phyloP scores from a whole-genome alignment of 2,797 vertebrate genomes.

The Pogoniulus pusillus region DNA sequence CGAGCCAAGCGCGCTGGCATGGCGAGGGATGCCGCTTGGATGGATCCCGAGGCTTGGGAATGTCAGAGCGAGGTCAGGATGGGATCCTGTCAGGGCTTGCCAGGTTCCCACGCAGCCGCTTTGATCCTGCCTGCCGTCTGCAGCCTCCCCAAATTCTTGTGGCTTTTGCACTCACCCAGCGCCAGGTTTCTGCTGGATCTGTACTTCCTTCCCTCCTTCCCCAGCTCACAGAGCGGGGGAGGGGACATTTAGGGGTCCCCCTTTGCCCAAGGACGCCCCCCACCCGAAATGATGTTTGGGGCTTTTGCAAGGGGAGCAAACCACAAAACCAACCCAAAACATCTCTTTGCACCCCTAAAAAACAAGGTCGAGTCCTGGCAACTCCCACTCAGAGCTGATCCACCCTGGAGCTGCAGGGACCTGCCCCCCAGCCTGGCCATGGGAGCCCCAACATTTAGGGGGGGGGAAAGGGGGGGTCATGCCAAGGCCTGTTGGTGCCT shows the following conservation, averaged over 20 bases:
- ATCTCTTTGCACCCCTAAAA: background rate
- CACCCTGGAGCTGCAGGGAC: background rate
- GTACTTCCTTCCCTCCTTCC: background rate
- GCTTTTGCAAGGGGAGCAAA: background rate
- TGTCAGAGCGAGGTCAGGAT: background rate
- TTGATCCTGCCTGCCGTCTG: background rate
- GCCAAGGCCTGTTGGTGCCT: slow-evolving; percentile 3
- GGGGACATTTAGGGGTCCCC: background rate
- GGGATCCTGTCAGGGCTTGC: fast-evolving
- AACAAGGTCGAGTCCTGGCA: background rate
- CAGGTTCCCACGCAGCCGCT: background rate
- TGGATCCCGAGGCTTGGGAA: fast-evolving
- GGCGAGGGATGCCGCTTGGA: fast-evolving
- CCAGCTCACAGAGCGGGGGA: fast-evolving
- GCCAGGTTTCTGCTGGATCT: background rate
- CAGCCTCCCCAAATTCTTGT: background rate
- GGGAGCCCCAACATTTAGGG: background rate
- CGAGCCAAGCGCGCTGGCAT: fast-evolving
- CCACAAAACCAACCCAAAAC: no score
- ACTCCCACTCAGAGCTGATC: background rate
- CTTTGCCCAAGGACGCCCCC: fast-evolving
- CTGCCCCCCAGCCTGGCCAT: background rate
- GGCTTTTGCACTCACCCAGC: background rate
- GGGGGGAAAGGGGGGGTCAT: background rate
- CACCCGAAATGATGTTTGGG: fast-evolving